Base-by-base conservation (phyloP, 2,113 vertebrate species). In the Ibidorhyncha struthersii region DNA sequence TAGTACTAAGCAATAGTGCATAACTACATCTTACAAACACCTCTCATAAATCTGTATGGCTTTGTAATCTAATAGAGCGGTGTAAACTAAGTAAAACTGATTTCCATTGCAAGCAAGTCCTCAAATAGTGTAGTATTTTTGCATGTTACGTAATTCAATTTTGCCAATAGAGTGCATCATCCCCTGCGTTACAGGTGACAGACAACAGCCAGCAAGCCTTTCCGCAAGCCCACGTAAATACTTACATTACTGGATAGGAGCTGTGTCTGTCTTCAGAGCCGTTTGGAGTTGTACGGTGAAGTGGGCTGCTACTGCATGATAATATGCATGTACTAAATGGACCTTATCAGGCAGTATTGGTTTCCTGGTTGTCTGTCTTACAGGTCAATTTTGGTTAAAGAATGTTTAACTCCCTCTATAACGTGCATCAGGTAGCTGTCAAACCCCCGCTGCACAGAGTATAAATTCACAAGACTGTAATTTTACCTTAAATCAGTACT, bases 341-440 rank as follows among this genome's bases (percentile, higher is more conserved):
- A 27, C 5, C 8, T 62, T 63, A 19, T n/a, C 27, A 38, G 30
- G 7, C 65, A 66, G 6, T n/a, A 36, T 11, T 61, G 6, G 4
- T 16, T 77, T 90, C 26, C 34, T 52, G 12, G 23, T 9, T 59
- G 20, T 29, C 27, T 47, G 58, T 27, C 22, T 72, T 30, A 47
- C 19, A 52, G 15, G 23, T 25, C 45, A 79, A 3, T 62, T 83
- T 86, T 27, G 9, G 4, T 32, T 71, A 67, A 50, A 69, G n/a
- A 47, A 61, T 22, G 53, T 55, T 80, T 38, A 67, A 61, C 41
- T 76, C 4, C 6, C 3, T 45, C 41, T 66, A 11, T 19, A 34
- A 20, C 10, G 21, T 0, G 0, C 0, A 4, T 71, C 56, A 40
- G n/a, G 15, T 27, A 55, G 21, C 27, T 69, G 8, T 45, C 25